Evolutionary conservation across 2,797 vertebrate genomes (phyloP).

Genomic region (Hephaestus fuliginosus): DNA sequence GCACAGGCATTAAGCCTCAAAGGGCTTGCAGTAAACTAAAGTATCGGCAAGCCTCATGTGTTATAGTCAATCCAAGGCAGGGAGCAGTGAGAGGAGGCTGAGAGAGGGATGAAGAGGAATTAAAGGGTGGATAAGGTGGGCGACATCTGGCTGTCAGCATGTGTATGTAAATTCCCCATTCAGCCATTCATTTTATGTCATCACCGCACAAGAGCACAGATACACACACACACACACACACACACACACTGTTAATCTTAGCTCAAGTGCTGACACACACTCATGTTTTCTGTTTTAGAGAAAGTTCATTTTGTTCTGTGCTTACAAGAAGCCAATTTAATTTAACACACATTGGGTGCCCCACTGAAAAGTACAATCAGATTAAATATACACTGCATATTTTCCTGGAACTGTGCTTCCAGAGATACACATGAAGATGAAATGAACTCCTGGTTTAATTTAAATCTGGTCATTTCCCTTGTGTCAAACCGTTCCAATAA

Average conservation of each 20-base stretch:
- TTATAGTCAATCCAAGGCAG: constrained; percentile 30
- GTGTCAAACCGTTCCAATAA: constrained; percentile 22
- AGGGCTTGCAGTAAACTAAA: constrained; percentile 8
- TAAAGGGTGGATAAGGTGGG: constrained; percentile 32
- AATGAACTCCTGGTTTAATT: constrained; percentile 41
- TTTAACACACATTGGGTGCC: constrained; percentile 2
- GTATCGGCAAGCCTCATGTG: constrained; percentile 12
- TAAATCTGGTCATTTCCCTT: constrained; percentile 29
- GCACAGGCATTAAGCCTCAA: constrained; percentile 9
- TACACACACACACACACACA: background rate
- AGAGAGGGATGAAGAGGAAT: constrained; percentile 24
- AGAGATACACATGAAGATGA: constrained; percentile 14
- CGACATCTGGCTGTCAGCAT: constrained; percentile 41
- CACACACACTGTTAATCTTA: background rate
- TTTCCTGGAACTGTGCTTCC: constrained; percentile 2
- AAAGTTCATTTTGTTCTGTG: constrained; percentile 32
- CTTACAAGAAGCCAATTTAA: constrained; percentile 21
- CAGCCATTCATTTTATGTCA: constrained; percentile 21
- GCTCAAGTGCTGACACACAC: constrained; percentile 23
- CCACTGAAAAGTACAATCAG: constrained; percentile 12
- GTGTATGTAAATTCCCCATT: constrained; percentile 12
- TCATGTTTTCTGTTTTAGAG: background rate
- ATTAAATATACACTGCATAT: constrained; percentile 16
- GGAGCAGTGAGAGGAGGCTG: constrained; percentile 28
- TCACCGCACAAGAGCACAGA: constrained; percentile 3